phyloP scores from a whole-genome alignment of 2,797 vertebrate species.

The Heliangelus exortis region DNA sequence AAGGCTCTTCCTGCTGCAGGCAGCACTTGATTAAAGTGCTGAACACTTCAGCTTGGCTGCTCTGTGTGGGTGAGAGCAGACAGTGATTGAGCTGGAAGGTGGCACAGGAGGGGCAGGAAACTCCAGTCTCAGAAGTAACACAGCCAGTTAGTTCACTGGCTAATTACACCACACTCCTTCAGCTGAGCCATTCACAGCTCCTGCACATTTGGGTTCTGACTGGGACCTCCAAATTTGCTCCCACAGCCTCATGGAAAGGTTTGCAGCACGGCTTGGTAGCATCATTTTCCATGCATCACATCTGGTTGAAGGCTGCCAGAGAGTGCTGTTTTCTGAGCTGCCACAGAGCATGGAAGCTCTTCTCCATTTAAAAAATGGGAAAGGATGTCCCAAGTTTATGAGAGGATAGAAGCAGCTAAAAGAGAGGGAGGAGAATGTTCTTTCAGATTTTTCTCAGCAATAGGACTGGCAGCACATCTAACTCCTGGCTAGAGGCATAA shows the following conservation, averaged over 20 bases:
- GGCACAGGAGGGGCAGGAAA: not conserved
- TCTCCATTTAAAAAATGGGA: slow-evolving; percentile 11
- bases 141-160: not conserved
- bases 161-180: not conserved
- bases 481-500: not conserved
- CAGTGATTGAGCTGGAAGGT: not conserved
- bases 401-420: not conserved
- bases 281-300: not conserved
- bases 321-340: slow-evolving; percentile 41
- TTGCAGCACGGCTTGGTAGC: not conserved
- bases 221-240: not conserved
- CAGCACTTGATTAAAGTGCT: not conserved
- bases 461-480: not conserved
- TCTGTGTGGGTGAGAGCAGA: not conserved
- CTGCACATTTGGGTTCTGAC: not conserved
- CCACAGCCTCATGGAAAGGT: not conserved
- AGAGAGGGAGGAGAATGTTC: not conserved
- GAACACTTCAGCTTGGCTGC: not conserved
- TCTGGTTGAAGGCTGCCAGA: slow-evolving; percentile 15
- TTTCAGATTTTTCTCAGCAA: not conserved
- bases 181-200: not conserved
- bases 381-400: slow-evolving; percentile 10
- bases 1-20: not conserved
- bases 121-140: not conserved
- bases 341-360: slow-evolving; percentile 20